Percentiles rank a stretch among this genome's conserved stretches.
phyloP scores from a whole-genome alignment of 2,113 vertebrate species.

The Eublepharis macularius region DNA sequence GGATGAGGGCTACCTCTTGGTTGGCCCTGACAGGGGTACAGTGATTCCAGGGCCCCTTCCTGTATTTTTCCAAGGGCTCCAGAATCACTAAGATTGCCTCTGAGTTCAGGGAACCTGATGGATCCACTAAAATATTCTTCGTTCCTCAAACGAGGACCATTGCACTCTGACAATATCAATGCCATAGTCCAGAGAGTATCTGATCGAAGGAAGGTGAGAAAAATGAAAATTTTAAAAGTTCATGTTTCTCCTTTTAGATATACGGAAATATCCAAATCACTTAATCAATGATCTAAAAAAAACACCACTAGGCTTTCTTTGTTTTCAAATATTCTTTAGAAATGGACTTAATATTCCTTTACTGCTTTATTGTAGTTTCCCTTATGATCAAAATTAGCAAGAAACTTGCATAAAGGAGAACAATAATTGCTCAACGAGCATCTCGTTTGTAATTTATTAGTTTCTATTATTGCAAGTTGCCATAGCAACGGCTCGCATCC shows the following conservation, averaged over 20 bases:
- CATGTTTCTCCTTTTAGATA: constrained; percentile 55
- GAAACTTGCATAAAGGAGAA: constrained; percentile 86
- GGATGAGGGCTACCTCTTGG: too few species aligned
- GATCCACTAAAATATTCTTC: not conserved
- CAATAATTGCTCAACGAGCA: constrained; percentile 88
- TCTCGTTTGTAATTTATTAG: constrained; percentile 89
- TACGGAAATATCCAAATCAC: constrained; percentile 71
- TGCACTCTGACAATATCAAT: not conserved
- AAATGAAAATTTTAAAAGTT: constrained; percentile 55
- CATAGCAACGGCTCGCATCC: constrained; percentile 78
- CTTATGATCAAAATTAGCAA: constrained; percentile 89
- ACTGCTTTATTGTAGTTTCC: constrained; percentile 81
- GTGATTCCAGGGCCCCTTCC: too few species aligned
- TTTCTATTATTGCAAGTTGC: constrained; percentile 85
- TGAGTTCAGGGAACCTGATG: not conserved
- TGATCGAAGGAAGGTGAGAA: not conserved
- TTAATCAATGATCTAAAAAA: constrained; percentile 70
- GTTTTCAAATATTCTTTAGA: constrained; percentile 78
- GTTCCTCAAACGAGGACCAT: not conserved
- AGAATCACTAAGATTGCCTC: too few species aligned
- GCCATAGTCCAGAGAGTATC: not conserved
- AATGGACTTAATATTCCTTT: constrained; percentile 80
- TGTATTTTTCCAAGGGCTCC: too few species aligned
- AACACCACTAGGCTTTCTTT: constrained; percentile 33
- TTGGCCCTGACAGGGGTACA: too few species aligned